phyloP scores from a whole-genome alignment of 2,113 vertebrate species.

The Labeo rohita region DNA sequence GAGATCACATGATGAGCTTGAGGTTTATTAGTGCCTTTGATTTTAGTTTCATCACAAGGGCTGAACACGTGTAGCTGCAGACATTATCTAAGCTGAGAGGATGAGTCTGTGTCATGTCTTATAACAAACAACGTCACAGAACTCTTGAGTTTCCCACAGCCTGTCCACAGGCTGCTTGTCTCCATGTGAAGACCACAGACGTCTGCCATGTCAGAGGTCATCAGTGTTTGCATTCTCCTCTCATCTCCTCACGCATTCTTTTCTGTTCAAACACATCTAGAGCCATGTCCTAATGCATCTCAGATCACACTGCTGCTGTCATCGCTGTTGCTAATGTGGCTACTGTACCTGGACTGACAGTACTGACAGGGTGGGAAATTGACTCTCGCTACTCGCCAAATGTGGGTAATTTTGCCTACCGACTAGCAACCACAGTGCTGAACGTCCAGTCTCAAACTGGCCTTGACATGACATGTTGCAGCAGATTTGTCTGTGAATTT shows the following conservation, averaged over 20 bases:
- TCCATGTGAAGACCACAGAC: slow-evolving; percentile 64
- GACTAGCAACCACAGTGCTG: background rate
- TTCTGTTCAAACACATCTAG: slow-evolving; percentile 22
- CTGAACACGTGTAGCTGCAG: slow-evolving; percentile 10
- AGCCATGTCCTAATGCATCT: slow-evolving; percentile 12
- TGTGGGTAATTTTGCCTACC: background rate
- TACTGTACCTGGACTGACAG: background rate
- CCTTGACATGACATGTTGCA: background rate
- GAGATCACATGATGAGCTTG: slow-evolving; percentile 24
- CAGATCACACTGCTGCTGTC: slow-evolving; percentile 25
- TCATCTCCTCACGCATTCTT: slow-evolving; percentile 58
- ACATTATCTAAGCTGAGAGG: slow-evolving; percentile 32
- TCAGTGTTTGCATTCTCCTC: slow-evolving; percentile 72
- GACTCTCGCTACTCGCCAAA: background rate
- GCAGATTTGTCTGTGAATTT: background rate
- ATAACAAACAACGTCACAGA: background rate
- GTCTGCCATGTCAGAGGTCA: slow-evolving; percentile 69
- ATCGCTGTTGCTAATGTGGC: slow-evolving; percentile 27
- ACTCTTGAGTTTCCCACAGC: slow-evolving; percentile 61
- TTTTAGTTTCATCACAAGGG: slow-evolving; percentile 5
- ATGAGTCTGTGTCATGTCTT: slow-evolving; percentile 33
- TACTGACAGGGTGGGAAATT: slow-evolving; percentile 2
- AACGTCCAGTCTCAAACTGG: background rate
- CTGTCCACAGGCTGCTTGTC: slow-evolving; percentile 48
- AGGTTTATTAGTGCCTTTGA: slow-evolving; percentile 4